Percentiles rank a stretch among this genome's conserved stretches.
These are phyloP conservation scores for Panthera uncia DNA, from an alignment of 2,113 vertebrate species.

Conservation along the genomic window DNA sequence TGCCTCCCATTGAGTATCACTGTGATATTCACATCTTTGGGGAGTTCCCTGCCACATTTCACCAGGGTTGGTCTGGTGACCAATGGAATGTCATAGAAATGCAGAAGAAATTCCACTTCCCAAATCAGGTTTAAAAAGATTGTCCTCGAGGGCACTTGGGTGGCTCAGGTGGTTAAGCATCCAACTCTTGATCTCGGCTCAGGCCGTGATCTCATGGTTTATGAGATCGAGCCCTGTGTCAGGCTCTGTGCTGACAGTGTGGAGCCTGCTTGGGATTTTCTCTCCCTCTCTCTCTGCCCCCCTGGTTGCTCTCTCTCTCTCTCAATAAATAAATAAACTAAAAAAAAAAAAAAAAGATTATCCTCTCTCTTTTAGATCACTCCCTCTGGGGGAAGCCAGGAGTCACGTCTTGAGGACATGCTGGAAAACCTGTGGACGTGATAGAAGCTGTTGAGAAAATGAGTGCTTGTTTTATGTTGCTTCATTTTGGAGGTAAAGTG, in stretches of 20 bases:
- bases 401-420: not conserved
- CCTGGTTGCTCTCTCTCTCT: no score
- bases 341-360: not conserved
- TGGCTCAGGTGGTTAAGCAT: no score
- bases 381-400: not conserved
- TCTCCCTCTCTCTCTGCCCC: no score
- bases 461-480: not conserved
- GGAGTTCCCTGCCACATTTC: not conserved
- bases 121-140: not conserved
- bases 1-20: accelerated
- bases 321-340: no score
- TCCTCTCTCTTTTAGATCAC: not conserved
- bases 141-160: no score
- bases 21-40: not conserved
- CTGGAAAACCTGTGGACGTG: no score
- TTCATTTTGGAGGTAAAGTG: not conserved
- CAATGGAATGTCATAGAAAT: not conserved
- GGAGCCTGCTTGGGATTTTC: no score
- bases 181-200: no score
- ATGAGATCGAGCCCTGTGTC: no score
- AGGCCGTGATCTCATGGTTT: no score
- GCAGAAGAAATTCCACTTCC: not conserved
- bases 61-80: not conserved
- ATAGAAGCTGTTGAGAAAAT: not conserved
- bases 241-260: no score